Conservation (phyloP, 2,113 vertebrate species). For the Colistium nudipinnis region DNA sequence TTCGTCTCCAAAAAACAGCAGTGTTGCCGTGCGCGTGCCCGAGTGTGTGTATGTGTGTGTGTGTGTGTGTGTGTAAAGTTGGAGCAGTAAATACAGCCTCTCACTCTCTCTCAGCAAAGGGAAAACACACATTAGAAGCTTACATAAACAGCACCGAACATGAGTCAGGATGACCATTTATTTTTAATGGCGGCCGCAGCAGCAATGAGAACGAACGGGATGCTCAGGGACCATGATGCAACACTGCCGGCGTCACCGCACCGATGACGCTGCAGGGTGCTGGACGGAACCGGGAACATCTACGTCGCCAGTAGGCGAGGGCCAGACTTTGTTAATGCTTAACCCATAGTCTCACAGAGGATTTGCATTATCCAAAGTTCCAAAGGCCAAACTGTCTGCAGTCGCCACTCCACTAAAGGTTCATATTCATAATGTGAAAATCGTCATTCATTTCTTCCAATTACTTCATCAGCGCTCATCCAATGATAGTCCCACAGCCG, state of each 20-base stretch:
- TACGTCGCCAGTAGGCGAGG: background rate
- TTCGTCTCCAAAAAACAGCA: too few species aligned
- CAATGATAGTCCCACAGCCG: too few species aligned
- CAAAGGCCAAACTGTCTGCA: background rate
- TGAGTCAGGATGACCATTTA: slow-evolving; percentile 62
- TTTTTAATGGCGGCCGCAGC: slow-evolving; percentile 61
- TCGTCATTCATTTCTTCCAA: too few species aligned
- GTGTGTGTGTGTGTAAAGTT: background rate
- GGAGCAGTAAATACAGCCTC: slow-evolving; percentile 18
- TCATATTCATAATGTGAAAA: background rate
- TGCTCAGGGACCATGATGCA: slow-evolving; percentile 51
- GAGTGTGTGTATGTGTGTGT: slow-evolving; percentile 13
- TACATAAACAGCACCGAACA: slow-evolving; percentile 54
- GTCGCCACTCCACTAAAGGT: too few species aligned
- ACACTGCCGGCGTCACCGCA: slow-evolving; percentile 14
- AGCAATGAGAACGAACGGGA: slow-evolving; percentile 14
- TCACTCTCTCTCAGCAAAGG: slow-evolving; percentile 34
- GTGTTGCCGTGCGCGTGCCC: too few species aligned
- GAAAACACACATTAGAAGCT: slow-evolving; percentile 51
- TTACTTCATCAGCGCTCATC: too few species aligned
- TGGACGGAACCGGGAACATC: background rate
- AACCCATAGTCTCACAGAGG: background rate
- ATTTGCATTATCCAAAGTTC: background rate
- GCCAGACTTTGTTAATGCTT: background rate
- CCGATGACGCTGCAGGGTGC: slow-evolving; percentile 29